Evolutionary conservation across 35 echinoderm and acorn worm species (phyloP).

Genomic region (Hemicentrotus pulcherrimus): DNA sequence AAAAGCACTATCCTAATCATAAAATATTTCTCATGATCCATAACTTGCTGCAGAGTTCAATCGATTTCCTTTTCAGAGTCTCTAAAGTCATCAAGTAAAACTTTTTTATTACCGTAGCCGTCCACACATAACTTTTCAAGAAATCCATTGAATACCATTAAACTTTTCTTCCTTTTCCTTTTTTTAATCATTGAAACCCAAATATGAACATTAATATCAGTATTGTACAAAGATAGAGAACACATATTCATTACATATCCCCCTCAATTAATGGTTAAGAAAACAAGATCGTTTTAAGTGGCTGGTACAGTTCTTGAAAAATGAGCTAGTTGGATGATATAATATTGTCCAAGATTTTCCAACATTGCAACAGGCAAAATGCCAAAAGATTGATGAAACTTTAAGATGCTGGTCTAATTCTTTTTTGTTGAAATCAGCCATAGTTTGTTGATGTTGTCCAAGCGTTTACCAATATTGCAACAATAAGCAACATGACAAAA

Average conservation of each 20-base stretch:
- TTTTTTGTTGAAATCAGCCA: background rate
- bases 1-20: background rate
- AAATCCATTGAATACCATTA: background rate
- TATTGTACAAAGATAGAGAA: background rate
- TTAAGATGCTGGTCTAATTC: too few species aligned
- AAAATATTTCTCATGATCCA: background rate
- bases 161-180: background rate
- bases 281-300: too few species aligned
- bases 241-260: background rate
- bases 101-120: background rate
- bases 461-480: background rate
- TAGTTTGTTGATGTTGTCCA: background rate
- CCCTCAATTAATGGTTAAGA: background rate
- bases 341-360: too few species aligned
- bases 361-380: too few species aligned
- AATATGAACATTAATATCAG: background rate
- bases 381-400: too few species aligned
- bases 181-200: background rate
- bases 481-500: background rate
- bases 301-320: too few species aligned
- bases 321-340: too few species aligned
- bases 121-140: background rate
- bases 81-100: background rate
- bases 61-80: background rate
- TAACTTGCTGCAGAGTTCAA: background rate